Evolutionary conservation across 2,797 vertebrate genomes (phyloP), one percentile per base, ranked within the genome.

Genomic region (Coilia nasus): DNA sequence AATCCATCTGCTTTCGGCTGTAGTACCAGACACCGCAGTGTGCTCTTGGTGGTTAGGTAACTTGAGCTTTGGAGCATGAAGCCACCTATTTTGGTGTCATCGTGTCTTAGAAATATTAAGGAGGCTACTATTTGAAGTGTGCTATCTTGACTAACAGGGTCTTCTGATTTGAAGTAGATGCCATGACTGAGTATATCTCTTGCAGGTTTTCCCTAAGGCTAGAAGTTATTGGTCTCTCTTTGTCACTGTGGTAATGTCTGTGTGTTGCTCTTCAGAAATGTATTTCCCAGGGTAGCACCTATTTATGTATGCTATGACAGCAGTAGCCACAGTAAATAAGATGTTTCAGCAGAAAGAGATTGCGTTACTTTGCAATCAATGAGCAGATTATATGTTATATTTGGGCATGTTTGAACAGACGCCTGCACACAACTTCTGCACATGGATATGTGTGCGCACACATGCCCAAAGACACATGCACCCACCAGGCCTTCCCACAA

Each of bases 101-200:
- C 67, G 28, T 75, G 25, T 35, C 67, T 44, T 78, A 41, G 57
- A 59, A 19, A 21, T 78, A 78, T 41, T 35, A 28, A 2, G 12
- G 31, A 64, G 64, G 12, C 62, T 11, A 78, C 71, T 11, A 78
- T 44, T 78, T 78, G 31, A 78, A 21, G 71, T 44, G 71, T 21
- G 71, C 71, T 21, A 6, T 78, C 71, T 78, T 15, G 71, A 78
- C 19, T 78, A 78, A 44, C 71, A 44, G 6, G 71, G 71, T n/a
- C 67, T 75, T n/a, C 60, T 17, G 31, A 75, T 75, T 28, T 17
- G 2, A 15, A 31, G 64, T 35, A 35, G 67, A 35, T 75, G 28
- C 28, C 28, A 75, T 35, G 67, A 78, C 19, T 78, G 31, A 19
- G 35, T 44, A 35, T 6, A 19, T 78, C 35, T 44, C 31, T 5